A percentile compares a stretch with the other conserved stretches of the same genome.
phyloP scores from a whole-genome alignment of 2,113 vertebrate species.

The Trichechus manatus region DNA sequence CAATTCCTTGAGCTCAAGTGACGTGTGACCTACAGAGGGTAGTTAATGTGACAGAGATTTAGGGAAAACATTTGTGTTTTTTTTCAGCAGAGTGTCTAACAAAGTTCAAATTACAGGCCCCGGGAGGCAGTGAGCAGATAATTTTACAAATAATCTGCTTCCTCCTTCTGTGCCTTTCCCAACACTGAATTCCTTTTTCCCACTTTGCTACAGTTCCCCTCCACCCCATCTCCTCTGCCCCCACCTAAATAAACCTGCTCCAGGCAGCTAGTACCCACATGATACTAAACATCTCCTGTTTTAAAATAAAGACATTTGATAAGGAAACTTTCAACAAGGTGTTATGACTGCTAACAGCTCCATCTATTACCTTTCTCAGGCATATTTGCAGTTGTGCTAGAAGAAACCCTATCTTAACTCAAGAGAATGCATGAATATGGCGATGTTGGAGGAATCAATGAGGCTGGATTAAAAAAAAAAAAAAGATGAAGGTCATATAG shows the following conservation, averaged over 20 bases:
- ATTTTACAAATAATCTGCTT: background rate
- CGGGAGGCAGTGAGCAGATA: background rate
- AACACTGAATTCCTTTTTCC: background rate
- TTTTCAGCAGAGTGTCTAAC: background rate
- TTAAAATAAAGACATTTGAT: background rate
- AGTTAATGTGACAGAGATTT: conserved; percentile 34
- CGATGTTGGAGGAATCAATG: background rate
- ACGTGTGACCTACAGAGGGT: background rate
- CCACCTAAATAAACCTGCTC: background rate
- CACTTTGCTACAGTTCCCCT: background rate
- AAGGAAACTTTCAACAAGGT: background rate
- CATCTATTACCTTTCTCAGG: background rate
- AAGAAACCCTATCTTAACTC: background rate
- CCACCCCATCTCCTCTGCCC: background rate
- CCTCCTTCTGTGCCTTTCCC: background rate
- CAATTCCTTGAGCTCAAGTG: conserved; percentile 9
- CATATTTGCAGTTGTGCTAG: background rate
- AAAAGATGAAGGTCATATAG: background rate
- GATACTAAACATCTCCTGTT: background rate
- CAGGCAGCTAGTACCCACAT: background rate
- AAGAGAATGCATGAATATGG: background rate
- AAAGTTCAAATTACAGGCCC: conserved; percentile 26
- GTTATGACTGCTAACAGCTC: background rate
- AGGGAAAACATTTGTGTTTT: background rate
- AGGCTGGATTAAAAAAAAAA: background rate